These are phyloP conservation scores for Alca torda DNA, from an alignment of 2,797 vertebrate genomes.

Conservation along the genomic window DNA sequence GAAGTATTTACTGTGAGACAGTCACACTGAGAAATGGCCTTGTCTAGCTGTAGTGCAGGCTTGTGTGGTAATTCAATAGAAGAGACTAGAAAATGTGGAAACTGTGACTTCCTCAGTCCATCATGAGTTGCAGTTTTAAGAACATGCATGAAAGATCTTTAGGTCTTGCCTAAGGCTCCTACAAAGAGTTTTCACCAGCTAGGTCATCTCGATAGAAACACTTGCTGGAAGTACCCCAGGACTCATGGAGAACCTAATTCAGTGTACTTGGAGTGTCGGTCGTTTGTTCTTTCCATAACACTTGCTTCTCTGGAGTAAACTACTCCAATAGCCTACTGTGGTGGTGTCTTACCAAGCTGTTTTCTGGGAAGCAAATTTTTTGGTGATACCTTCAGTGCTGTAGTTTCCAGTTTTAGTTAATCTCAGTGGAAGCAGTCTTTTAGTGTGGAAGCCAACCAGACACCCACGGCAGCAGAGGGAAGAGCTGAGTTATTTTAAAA, in stretches of 20 bases:
- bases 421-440: conserved; percentile 1
- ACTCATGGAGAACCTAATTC: not conserved
- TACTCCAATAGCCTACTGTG: not conserved
- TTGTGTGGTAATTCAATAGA: not conserved
- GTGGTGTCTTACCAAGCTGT: not conserved
- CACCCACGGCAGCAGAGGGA: conserved; percentile 1
- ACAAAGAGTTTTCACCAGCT: not conserved
- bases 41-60: not conserved
- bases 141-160: not conserved
- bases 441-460: conserved; percentile 30
- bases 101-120: not conserved
- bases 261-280: not conserved
- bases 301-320: not conserved
- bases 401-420: conserved; percentile 10
- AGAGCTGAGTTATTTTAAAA: conserved; percentile 51
- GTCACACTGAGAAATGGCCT: not conserved
- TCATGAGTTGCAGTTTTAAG: not conserved
- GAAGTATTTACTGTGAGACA: not conserved
- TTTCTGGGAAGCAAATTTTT: conserved; percentile 23
- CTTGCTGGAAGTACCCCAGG: conserved; percentile 9
- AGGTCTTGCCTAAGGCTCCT: not conserved
- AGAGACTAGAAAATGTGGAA: not conserved
- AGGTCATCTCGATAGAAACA: not conserved
- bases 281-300: not conserved
- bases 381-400: not conserved